Evolutionary conservation across 35 echinoderm and acorn worm genomes (phyloP), one percentile per base, ranked within the genome.

Genomic region (Anneissia japonica): DNA sequence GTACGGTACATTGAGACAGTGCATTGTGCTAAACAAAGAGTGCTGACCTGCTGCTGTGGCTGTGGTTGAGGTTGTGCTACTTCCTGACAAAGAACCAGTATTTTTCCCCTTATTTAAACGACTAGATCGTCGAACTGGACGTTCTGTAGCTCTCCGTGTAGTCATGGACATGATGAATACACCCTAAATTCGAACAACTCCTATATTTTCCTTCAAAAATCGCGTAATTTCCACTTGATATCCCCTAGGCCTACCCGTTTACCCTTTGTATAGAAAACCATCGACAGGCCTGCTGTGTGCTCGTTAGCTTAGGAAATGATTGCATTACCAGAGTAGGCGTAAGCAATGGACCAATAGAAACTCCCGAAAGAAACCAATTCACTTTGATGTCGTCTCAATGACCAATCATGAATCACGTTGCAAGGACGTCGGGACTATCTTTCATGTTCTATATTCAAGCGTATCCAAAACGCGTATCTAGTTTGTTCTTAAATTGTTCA

Each of bases 321-420:
- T 64, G 51, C 26, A 64, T 64, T 64, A 64, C 51, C 51, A 64
- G 51, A 16, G 51, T 9, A 64, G 51, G 51, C 51, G 51, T 64
- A 64, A 64, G 51, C 26, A 64, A 64, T 64, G 11, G 26, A 23
- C 51, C 51, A 64, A 64, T 64, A 64, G 21, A 64, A 64, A 64
- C 51, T 64, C 7, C 21, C 51, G 51, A 64, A 9, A 64, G 6
- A 64, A 64, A 64, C 5, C 5, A 23, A 64, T 64, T 9, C 6
- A 2, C 51, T 64, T 64, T 23, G 26, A 64, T 64, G 51, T 23
- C 26, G 51, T 64, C 51, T 6, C 6, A 64, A 64, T 64, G 51
- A 64, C 51, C 51, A 64, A 64, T 64, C 51, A 64, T 64, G 51
- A 64, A 64, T 64, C 51, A 64, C 51, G 51, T 64, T 64, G 51